phyloP scores from a whole-genome alignment of 2,113 vertebrate species.

The Dasyprocta punctata region DNA sequence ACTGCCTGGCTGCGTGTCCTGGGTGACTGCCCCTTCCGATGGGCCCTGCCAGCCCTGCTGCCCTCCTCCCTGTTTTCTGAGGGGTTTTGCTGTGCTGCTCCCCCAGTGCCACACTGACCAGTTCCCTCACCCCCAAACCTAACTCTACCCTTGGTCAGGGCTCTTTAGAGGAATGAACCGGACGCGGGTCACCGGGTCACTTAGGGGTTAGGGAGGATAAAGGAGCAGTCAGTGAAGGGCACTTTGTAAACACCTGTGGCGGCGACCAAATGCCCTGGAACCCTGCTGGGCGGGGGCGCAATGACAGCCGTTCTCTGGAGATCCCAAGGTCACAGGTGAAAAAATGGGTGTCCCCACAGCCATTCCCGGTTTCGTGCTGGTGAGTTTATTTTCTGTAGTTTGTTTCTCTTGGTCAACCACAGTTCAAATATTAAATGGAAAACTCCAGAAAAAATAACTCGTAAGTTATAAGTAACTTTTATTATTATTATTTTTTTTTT shows the following conservation, averaged over 20 bases:
- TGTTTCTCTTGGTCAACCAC: neutral
- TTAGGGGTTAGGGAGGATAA: neutral
- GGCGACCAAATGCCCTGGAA: neutral
- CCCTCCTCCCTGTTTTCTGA: neutral
- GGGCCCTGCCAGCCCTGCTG: neutral
- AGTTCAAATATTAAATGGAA: neutral
- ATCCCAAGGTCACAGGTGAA: neutral
- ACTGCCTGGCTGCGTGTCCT: no score
- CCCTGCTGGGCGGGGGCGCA: neutral
- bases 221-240: neutral
- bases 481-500: neutral
- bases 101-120: neutral
- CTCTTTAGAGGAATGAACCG: neutral
- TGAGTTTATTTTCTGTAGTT: neutral
- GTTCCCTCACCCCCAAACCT: neutral
- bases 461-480: neutral
- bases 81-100: neutral
- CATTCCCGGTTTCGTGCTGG: neutral
- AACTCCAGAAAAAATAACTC: neutral
- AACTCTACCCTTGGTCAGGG: neutral
- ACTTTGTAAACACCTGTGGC: neutral
- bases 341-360: neutral
- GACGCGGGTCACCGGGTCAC: neutral
- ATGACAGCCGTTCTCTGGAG: neutral
- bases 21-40: neutral